These are phyloP conservation scores for Morpho helenor DNA, from an alignment of 2,888 invertebrate species.

Conservation along the genomic window DNA sequence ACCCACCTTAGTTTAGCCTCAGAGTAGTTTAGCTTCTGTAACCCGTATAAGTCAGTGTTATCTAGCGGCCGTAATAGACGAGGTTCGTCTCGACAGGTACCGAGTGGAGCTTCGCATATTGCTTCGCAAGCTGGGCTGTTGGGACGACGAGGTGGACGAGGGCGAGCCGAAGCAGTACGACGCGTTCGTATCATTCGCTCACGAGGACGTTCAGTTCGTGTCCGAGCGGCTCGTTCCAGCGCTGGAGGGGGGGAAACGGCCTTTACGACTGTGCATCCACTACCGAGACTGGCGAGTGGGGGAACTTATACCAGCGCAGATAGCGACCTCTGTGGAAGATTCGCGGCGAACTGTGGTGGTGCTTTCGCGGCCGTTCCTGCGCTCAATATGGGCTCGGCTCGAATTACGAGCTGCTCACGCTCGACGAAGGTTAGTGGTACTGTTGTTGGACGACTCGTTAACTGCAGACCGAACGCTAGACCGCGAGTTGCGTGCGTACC, in stretches of 20 bases:
- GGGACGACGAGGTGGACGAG: conserved; percentile 17
- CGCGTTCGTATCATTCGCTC: conserved; percentile 89
- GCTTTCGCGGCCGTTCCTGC: conserved; percentile 31
- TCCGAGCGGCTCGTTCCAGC: conserved; percentile 81
- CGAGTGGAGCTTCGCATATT: conserved; percentile 25
- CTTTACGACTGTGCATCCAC: conserved; percentile 81
- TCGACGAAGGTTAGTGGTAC: conserved; percentile 84
- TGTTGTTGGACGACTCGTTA: conserved; percentile 80
- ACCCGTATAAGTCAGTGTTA: no score
- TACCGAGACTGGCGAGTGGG: conserved; percentile 32
- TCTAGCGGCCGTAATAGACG: no score
- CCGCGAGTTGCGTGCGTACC: conserved; percentile 78
- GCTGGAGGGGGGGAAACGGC: conserved; percentile 61
- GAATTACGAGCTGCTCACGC: conserved; percentile 38
- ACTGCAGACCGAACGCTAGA: conserved; percentile 26
- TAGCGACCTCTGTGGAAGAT: conserved; percentile 85
- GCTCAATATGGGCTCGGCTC: conserved; percentile 18
- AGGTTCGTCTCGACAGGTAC: no score
- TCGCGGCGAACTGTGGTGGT: conserved; percentile 70
- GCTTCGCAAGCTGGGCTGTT: conserved; percentile 28
- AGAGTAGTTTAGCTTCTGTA: no score
- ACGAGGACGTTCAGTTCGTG: conserved; percentile 86
- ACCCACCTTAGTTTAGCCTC: no score
- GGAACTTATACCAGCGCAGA: conserved; percentile 81
- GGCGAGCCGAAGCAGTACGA: conserved; percentile 77